These are phyloP conservation scores for Macropus fuliginosus DNA, from an alignment of 2,797 vertebrate genomes.

Conservation along the genomic window DNA sequence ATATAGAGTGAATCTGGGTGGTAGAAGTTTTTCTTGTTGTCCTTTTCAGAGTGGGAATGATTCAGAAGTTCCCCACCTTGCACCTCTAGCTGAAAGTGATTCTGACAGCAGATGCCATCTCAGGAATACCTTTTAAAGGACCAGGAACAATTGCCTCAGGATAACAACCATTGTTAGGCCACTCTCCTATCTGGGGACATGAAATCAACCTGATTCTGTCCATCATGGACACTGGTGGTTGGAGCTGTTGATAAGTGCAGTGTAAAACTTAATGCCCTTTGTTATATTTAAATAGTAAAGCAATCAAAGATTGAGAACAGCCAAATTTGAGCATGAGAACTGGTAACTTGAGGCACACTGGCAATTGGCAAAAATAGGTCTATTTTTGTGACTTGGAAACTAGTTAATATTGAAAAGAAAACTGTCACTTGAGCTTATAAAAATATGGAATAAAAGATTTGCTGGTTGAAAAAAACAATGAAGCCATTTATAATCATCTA, in stretches of 20 bases:
- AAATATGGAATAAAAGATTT: slow-evolving; percentile 29
- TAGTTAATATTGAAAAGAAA: slow-evolving; percentile 44
- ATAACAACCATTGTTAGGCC: slow-evolving; percentile 78
- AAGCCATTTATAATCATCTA: neutral
- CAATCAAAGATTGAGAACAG: slow-evolving; percentile 48
- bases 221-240: slow-evolving; percentile 64
- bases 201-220: slow-evolving; percentile 82
- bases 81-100: slow-evolving; percentile 60
- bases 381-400: slow-evolving; percentile 42
- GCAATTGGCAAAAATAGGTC: slow-evolving; percentile 40
- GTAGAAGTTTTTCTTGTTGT: slow-evolving; percentile 32
- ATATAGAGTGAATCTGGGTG: neutral
- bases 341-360: slow-evolving; percentile 46
- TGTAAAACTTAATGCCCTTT: slow-evolving; percentile 49
- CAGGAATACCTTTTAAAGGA: slow-evolving; percentile 69
- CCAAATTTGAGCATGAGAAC: slow-evolving; percentile 40
- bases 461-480: slow-evolving; percentile 19
- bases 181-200: slow-evolving; percentile 60
- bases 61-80: slow-evolving; percentile 60
- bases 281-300: slow-evolving; percentile 59
- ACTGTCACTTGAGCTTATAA: slow-evolving; percentile 67
- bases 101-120: slow-evolving; percentile 75
- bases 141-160: slow-evolving; percentile 68
- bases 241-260: slow-evolving; percentile 69
- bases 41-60: slow-evolving; percentile 44